Base-by-base conservation (phyloP, 2,797 vertebrate species). In the Falco biarmicus region DNA sequence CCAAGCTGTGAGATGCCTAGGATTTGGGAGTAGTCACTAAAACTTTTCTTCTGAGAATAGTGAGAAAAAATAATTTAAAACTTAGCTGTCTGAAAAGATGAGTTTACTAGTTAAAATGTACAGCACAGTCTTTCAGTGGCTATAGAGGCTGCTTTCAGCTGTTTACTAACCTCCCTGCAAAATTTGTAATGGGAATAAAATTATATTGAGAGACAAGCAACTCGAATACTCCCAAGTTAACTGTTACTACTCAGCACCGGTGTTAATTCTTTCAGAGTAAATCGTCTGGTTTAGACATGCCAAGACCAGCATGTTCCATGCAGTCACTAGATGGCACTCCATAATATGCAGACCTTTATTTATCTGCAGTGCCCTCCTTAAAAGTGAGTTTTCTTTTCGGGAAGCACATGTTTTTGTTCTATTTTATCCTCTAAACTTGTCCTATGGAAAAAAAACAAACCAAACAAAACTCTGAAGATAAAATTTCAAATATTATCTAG, bases 291-390 rank as follows among this genome's bases (percentile, higher is more conserved):
- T 82, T 15, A 19, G 87, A 68, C 22, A 4, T n/a, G 15, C 75
- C 15, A 48, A 77, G 15, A 16, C 15, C 56, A 17, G 6, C 24
- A 34, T n/a, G 22, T 39, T 29, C 19, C 24, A 21, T n/a, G 53
- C 9, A 78, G 85, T 83, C 98, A 96, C 97, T 97, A 98, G 98
- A 56, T 97, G 98, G 98, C 94, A 95, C 91, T 97, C 86, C 56
- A 24, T 78, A 59, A 87, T 53, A 93, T 2, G 17, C 51, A 80
- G 68, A 91, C 60, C 14, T 6, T 34, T 60, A 5, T 54, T 60
- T 78, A 22, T 53, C 59, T 32, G 12, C 22, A 50, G 12, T 15
- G 17, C 18, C 6, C 63, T 37, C 28, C 15, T 84, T 32, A 45
- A 43, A 54, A 77, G 47, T 68, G 22, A 31, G 29, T 9, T 85